phyloP scores from a whole-genome alignment of 2,113 vertebrate species.

The Pituophis catenifer region DNA sequence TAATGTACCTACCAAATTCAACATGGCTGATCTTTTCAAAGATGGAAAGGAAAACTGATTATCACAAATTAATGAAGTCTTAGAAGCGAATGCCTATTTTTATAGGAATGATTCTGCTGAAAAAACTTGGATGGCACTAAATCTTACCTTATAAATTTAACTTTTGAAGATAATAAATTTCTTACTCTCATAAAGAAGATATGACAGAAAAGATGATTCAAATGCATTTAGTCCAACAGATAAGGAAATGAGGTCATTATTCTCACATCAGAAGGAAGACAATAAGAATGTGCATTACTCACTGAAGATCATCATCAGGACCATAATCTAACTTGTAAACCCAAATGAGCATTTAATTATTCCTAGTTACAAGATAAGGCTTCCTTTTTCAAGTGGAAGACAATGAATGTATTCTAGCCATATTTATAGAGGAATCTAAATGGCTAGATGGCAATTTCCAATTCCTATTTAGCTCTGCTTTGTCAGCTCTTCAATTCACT shows the following conservation, averaged over 20 bases:
- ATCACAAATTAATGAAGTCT: neutral
- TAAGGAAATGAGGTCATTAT: neutral
- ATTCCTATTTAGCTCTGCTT: neutral
- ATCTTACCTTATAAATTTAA: neutral
- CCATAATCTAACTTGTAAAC: neutral
- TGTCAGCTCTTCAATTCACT: neutral
- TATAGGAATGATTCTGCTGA: neutral
- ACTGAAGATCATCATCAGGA: neutral
- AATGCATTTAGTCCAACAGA: neutral
- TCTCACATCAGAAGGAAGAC: neutral
- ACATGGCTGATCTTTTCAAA: neutral
- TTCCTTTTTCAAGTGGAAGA: neutral
- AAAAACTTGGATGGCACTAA: neutral
- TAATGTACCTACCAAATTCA: neutral
- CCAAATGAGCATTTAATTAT: neutral
- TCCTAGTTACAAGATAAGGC: neutral
- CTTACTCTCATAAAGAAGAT: neutral
- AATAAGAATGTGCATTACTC: neutral
- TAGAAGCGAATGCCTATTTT: neutral
- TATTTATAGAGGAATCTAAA: neutral
- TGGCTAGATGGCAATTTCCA: neutral
- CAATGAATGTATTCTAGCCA: neutral
- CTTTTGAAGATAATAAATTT: neutral
- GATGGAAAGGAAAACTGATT: neutral
- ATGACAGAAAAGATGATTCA: neutral